These are phyloP conservation scores for Drosophila sproati DNA, from an alignment of 1,140 invertebrate genomes.

Conservation along the genomic window DNA sequence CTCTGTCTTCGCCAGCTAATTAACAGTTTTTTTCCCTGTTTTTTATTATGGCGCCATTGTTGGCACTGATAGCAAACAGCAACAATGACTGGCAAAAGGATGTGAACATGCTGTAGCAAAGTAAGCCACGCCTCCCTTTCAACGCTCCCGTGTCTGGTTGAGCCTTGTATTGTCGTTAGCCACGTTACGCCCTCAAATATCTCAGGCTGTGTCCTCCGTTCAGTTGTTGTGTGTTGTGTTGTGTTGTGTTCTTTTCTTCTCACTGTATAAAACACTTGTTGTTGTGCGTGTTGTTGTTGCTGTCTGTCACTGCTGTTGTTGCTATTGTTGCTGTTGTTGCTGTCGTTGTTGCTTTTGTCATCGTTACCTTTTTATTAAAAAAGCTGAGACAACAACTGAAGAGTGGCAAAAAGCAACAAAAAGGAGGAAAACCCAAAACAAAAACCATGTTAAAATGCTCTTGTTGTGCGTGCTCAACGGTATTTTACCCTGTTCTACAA, in stretches of 20 bases:
- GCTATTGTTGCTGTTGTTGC: slow-evolving; percentile 18
- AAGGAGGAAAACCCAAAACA: not conserved
- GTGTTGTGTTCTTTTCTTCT: slow-evolving; percentile 12
- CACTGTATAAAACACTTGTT: slow-evolving; percentile 39
- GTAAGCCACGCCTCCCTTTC: not conserved
- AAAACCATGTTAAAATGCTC: not conserved
- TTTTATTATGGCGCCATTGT: slow-evolving; percentile 27
- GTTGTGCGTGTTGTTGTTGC: slow-evolving; percentile 18
- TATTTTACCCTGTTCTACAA: not conserved
- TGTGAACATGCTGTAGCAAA: slow-evolving; percentile 12
- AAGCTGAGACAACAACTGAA: slow-evolving; percentile 43
- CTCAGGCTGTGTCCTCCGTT: slow-evolving; percentile 29
- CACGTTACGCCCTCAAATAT: slow-evolving; percentile 36
- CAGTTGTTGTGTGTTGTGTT: slow-evolving; percentile 8
- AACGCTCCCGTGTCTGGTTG: not conserved
- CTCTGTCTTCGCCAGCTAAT: slow-evolving; percentile 50
- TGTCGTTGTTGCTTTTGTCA: slow-evolving; percentile 34
- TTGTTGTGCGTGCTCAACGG: not conserved
- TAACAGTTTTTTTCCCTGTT: slow-evolving; percentile 47
- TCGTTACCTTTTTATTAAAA: slow-evolving; percentile 54
- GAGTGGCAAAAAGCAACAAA: slow-evolving; percentile 30
- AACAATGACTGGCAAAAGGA: slow-evolving; percentile 16
- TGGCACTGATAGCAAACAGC: not conserved
- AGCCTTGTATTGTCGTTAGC: slow-evolving; percentile 17
- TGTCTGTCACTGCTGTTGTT: not conserved